These are phyloP conservation scores for Leucopsar rothschildi DNA, from an alignment of 2,113 vertebrate species.

Conservation along the genomic window DNA sequence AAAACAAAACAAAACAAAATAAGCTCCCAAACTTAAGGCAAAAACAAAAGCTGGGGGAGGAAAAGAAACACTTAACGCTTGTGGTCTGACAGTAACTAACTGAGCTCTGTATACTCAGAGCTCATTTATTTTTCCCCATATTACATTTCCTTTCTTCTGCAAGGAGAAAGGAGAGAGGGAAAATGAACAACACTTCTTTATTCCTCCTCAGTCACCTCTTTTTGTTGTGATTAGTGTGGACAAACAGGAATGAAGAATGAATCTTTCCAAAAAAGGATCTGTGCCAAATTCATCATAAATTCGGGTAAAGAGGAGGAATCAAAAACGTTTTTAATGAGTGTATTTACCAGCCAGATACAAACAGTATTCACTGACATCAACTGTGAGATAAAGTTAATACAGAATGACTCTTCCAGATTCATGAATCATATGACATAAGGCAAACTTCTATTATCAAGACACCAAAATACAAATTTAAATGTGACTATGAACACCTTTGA, in stretches of 20 bases:
- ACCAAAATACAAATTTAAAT: not conserved
- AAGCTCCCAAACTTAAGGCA: not conserved
- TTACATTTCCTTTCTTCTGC: not conserved
- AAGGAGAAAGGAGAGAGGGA: not conserved
- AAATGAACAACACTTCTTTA: not conserved
- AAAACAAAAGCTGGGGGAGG: fast-evolving
- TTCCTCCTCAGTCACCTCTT: not conserved
- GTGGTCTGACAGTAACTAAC: not conserved
- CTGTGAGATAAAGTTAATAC: not conserved
- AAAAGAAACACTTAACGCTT: not conserved
- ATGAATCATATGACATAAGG: not conserved
- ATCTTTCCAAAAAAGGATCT: not conserved
- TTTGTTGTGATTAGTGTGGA: not conserved
- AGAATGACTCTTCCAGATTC: not conserved
- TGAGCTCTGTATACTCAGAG: not conserved
- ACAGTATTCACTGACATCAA: fast-evolving
- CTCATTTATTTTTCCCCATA: not conserved
- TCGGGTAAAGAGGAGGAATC: not conserved
- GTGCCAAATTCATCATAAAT: not conserved
- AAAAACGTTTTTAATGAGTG: not conserved
- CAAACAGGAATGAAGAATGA: not conserved
- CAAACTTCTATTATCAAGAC: not conserved
- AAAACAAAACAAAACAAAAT: not conserved
- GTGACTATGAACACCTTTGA: not conserved
- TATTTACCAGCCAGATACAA: not conserved